A percentile compares a stretch with the other conserved stretches of the same genome.
phyloP scores from a whole-genome alignment of 2,113 vertebrate species.

The Hymenochirus boettgeri region DNA sequence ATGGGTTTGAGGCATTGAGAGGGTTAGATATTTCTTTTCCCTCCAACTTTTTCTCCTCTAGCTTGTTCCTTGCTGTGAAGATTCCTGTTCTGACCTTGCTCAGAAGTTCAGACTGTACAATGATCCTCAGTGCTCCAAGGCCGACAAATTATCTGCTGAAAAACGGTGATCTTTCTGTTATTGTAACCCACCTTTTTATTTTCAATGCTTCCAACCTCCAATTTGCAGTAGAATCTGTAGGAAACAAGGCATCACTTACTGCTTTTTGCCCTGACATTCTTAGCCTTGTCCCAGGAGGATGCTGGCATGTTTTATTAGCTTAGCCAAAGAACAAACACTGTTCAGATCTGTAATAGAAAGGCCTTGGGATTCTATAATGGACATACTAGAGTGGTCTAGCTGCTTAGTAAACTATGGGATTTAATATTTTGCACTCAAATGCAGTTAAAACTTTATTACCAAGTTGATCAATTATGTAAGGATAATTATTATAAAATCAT shows the following conservation, averaged over 20 bases:
- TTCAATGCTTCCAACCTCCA: slow-evolving; percentile 28
- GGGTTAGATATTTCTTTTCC: slow-evolving; percentile 14
- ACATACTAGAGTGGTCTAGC: too few species aligned
- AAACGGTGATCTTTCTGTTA: slow-evolving; percentile 49
- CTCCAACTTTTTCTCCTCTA: not conserved
- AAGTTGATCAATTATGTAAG: too few species aligned
- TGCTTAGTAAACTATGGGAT: too few species aligned
- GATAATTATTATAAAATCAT: too few species aligned
- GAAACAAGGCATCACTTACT: slow-evolving; percentile 21
- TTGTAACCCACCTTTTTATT: slow-evolving; percentile 49
- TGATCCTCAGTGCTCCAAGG: slow-evolving; percentile 49
- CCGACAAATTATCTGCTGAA: slow-evolving; percentile 60
- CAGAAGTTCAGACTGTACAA: slow-evolving; percentile 57
- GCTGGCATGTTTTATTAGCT: slow-evolving; percentile 24
- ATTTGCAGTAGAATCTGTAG: slow-evolving; percentile 24
- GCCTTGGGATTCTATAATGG: not conserved
- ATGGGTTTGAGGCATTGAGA: slow-evolving; percentile 12
- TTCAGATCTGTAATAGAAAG: slow-evolving; percentile 18
- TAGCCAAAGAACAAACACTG: slow-evolving; percentile 20
- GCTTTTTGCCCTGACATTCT: slow-evolving; percentile 23
- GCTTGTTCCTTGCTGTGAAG: slow-evolving; percentile 33
- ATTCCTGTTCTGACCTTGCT: slow-evolving; percentile 55
- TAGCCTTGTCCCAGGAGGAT: slow-evolving; percentile 17
- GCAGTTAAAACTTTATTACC: too few species aligned
- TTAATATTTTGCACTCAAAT: too few species aligned